Evolutionary conservation across 2,113 vertebrate genomes (phyloP).

Genomic region (Mustela lutreola): DNA sequence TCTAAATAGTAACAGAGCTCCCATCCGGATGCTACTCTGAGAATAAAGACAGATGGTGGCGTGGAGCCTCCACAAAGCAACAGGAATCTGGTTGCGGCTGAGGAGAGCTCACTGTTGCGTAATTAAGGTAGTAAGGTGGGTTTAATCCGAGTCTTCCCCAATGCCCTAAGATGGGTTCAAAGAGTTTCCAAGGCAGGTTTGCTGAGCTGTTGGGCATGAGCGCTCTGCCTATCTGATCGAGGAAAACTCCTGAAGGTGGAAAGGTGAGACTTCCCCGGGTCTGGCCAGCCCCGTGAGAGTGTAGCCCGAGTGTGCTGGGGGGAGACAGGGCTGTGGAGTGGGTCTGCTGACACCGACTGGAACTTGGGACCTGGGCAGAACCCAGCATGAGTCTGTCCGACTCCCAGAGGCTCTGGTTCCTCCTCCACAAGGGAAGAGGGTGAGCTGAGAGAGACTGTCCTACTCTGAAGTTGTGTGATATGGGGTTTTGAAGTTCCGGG

Average conservation of each 20-base stretch:
- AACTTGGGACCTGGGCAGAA: background rate
- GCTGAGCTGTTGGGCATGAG: background rate
- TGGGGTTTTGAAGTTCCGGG: background rate
- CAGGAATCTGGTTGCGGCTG: background rate
- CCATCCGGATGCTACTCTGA: background rate
- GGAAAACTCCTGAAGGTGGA: background rate
- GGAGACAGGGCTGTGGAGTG: background rate
- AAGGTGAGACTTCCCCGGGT: fast-evolving
- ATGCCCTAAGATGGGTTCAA: background rate
- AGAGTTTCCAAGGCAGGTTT: background rate
- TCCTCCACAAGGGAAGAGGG: background rate
- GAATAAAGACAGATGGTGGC: background rate
- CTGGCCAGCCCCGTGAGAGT: background rate
- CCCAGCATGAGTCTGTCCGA: fast-evolving
- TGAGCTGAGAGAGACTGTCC: background rate
- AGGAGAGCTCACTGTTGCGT: background rate
- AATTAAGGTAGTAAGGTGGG: too few species aligned
- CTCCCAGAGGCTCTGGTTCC: background rate
- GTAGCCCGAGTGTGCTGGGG: fast-evolving
- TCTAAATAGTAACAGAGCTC: too few species aligned
- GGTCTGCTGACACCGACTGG: background rate
- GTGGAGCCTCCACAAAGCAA: background rate
- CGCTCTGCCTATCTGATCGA: background rate
- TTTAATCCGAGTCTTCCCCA: background rate
- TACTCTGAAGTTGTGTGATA: too few species aligned